Conservation (phyloP, 64 coral and sea anemone species). For the Cladopsammia gracilis region DNA sequence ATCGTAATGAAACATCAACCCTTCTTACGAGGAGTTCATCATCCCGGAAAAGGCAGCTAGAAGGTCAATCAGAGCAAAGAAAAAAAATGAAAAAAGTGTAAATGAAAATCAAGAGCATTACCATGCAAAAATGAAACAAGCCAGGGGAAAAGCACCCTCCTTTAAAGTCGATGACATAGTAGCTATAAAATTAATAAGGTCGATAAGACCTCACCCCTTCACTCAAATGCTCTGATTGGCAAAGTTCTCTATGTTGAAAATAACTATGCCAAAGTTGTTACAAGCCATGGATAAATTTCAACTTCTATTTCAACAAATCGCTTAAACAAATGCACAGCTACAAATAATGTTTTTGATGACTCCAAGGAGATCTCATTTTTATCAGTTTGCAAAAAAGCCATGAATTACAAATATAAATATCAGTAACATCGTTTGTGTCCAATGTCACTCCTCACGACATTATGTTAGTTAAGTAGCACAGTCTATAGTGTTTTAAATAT, state of each 20-base stretch:
- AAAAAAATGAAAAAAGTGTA: conserved; percentile 25
- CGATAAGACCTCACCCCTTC: conserved; percentile 15
- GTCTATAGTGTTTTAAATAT: neutral
- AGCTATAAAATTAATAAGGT: conserved; percentile 15
- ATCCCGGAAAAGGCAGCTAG: neutral
- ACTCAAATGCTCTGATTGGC: neutral
- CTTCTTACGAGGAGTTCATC: neutral
- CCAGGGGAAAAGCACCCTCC: neutral
- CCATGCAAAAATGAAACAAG: conserved; percentile 21
- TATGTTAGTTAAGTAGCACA: neutral
- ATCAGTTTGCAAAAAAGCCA: neutral
- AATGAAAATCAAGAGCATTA: conserved; percentile 43
- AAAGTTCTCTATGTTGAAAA: neutral
- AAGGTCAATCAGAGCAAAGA: conserved; percentile 9
- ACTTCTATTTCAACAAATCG: neutral
- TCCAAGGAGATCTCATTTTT: neutral
- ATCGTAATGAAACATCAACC: conserved; percentile 21
- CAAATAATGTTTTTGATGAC: neutral
- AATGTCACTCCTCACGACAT: neutral
- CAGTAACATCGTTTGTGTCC: neutral
- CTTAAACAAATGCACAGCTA: neutral
- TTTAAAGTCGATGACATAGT: conserved; percentile 14
- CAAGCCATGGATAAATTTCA: neutral
- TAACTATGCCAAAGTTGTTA: neutral
- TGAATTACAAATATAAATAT: neutral